phyloP scores from a whole-genome alignment of 2,888 invertebrate genomes.

The Drosophila histrio region DNA sequence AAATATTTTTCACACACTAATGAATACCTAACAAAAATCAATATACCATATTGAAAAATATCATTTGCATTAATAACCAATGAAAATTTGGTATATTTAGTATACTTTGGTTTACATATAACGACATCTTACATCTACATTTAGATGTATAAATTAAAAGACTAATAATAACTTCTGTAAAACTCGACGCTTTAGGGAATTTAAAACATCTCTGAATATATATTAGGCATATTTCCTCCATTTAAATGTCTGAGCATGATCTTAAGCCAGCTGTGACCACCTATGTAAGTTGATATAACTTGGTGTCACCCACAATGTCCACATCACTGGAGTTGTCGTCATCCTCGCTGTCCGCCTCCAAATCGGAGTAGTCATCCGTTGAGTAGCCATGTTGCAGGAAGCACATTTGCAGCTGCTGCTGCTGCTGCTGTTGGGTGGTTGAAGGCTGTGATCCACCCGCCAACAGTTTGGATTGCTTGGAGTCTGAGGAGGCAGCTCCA shows the following conservation, averaged over 20 bases:
- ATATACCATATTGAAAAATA: no score
- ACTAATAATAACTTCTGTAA: not conserved
- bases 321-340: conserved; percentile 84
- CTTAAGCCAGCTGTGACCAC: conserved; percentile 12
- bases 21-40: no score
- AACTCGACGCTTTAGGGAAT: not conserved
- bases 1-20: no score
- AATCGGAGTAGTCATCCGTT: conserved; percentile 83
- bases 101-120: no score
- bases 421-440: conserved; percentile 65
- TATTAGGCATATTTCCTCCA: not conserved
- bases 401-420: conserved; percentile 76
- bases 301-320: conserved; percentile 84
- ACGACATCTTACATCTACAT: no score
- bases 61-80: no score
- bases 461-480: conserved; percentile 50
- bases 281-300: conserved; percentile 83
- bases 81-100: no score
- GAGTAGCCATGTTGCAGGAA: conserved; percentile 81
- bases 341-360: conserved; percentile 78
- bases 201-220: not conserved
- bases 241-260: not conserved
- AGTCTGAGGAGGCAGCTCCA: conserved; percentile 33
- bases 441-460: conserved; percentile 24
- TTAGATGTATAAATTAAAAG: no score